Evolutionary conservation across 2,113 vertebrate genomes (phyloP), one percentile per base, ranked within the genome.

Genomic region (Camelus dromedarius): DNA sequence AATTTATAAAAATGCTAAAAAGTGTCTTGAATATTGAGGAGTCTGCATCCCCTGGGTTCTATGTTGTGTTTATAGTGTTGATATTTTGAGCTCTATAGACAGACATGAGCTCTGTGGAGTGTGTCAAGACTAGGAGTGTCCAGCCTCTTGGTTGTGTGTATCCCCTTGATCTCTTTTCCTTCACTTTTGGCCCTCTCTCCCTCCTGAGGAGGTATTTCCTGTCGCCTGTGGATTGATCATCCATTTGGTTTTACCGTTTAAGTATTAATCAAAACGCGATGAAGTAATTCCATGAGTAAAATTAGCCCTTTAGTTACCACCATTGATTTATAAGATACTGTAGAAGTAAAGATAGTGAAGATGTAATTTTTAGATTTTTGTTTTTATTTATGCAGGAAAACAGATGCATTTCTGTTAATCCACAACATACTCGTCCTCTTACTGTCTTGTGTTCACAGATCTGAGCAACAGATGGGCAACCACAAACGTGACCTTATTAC

Each of bases 1-100:
- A 97, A 98, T 58, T 97, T 98, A 42, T 96, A 93, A 98, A 97
- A 96, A 97, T 94, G 93, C 80, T 72, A 73, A 94, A 91, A 97
- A 96, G 11, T 86, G 35, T 73, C 50, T 73, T 96, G 70, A 62
- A 67, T 96, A 72, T 95, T 85, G 46, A 96, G 35, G 73, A 77
- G 13, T 86, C 62, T 89, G 3, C 73, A 69, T 76, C 26, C 8
- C 60, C 22, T 81, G 32, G 35, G 28, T 80, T 86, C 66, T 22
- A 26, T 67, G 26, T 52, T 56, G 14, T 75, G 42, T 90, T 87
- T 56, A 20, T 58, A 64, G 14, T 83, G 6, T 54, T 62, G 11
- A 75, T 42, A 72, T 52, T 90, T 24, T 66, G 64, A 28, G 15
- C 60, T 95, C 35, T 70, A 9, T 58, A 58, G 35, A 32, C 8